phyloP scores from a whole-genome alignment of 2,797 vertebrate species.

The Chaetophractus vellerosus region DNA sequence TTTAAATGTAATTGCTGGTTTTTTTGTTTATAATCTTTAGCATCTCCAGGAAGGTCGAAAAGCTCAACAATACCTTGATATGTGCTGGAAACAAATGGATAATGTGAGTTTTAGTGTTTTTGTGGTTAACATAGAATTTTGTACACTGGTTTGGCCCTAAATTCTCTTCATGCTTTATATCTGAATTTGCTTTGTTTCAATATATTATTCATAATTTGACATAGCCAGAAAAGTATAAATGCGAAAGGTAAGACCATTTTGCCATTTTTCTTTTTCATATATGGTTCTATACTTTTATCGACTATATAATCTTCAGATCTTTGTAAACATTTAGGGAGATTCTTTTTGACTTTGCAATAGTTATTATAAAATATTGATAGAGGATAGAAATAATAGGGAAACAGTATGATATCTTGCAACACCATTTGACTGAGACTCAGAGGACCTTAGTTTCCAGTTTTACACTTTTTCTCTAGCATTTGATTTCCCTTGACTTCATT shows the following conservation, averaged over 20 bases:
- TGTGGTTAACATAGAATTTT: constrained; percentile 48
- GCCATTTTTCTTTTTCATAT: neutral
- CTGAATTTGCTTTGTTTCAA: constrained; percentile 54
- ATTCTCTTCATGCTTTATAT: constrained; percentile 55
- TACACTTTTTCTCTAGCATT: neutral
- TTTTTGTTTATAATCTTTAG: constrained; percentile 87
- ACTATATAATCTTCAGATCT: constrained; percentile 16
- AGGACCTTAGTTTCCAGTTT: constrained; percentile 50
- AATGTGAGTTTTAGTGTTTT: constrained; percentile 93
- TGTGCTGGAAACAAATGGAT: constrained; percentile 99
- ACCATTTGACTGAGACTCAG: constrained; percentile 32
- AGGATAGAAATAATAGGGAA: constrained; percentile 16
- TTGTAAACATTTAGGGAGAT: constrained; percentile 42
- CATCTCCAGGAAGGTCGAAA: constrained; percentile 99
- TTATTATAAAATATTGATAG: constrained; percentile 57
- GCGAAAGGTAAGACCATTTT: constrained; percentile 32
- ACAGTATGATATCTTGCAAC: constrained; percentile 37
- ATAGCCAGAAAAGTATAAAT: constrained; percentile 39
- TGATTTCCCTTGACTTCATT: constrained; percentile 57
- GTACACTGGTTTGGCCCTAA: constrained; percentile 30
- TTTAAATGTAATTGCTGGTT: constrained; percentile 69
- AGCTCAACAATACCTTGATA: constrained; percentile 98
- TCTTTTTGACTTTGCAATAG: constrained; percentile 37
- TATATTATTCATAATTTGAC: constrained; percentile 60
- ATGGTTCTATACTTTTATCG: neutral